A percentile compares a stretch with the other conserved stretches of the same genome.
phyloP scores from a whole-genome alignment of 2,113 vertebrate species.

The Crotalus viridis region DNA sequence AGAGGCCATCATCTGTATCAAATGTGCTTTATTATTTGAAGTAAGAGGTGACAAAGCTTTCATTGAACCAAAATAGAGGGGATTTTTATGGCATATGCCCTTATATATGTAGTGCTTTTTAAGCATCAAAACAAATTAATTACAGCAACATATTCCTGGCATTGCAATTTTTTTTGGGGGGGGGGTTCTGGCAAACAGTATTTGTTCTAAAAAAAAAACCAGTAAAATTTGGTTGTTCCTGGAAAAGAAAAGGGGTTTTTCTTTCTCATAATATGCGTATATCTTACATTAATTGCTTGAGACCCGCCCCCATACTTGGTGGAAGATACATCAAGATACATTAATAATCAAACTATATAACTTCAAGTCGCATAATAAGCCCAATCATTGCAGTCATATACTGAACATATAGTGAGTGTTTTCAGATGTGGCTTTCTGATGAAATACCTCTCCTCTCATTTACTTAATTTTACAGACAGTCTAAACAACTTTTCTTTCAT shows the following conservation, averaged over 20 bases:
- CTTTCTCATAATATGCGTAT: neutral
- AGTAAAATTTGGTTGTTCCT: neutral
- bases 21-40: neutral
- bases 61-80: conserved; percentile 26
- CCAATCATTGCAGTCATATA: neutral
- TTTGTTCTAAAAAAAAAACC: neutral
- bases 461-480: neutral
- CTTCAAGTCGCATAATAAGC: neutral
- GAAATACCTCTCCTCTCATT: neutral
- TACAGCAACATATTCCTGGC: neutral
- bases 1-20: conserved; percentile 11
- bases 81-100: neutral
- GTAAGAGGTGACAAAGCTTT: neutral
- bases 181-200: neutral
- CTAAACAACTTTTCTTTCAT: neutral
- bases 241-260: neutral
- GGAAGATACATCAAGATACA: neutral
- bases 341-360: neutral
- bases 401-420: neutral
- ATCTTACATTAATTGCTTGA: neutral
- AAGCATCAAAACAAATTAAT: conserved; percentile 18
- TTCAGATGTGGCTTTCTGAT: neutral
- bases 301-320: neutral
- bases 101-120: neutral
- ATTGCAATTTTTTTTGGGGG: fast-evolving